These are phyloP conservation scores for Hypena proboscidalis DNA, from an alignment of 2,888 invertebrate genomes.

Conservation along the genomic window DNA sequence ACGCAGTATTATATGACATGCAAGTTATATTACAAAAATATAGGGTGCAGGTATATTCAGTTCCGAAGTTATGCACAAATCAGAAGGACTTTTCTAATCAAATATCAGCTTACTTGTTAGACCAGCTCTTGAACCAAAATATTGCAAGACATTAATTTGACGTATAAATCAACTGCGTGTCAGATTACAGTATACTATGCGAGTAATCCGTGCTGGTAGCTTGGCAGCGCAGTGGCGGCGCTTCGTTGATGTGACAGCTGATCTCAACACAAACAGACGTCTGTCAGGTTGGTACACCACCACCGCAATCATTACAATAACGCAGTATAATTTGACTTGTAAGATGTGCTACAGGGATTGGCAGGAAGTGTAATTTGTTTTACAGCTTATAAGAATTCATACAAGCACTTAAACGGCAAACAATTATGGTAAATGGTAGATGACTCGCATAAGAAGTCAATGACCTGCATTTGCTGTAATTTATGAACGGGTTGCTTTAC, in stretches of 20 bases:
- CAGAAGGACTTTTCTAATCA: background rate
- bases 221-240: slow-evolving; percentile 11
- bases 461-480: too few species aligned
- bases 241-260: slow-evolving; percentile 36
- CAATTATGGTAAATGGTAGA: background rate
- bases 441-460: too few species aligned
- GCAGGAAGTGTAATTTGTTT: background rate
- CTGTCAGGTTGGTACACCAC: slow-evolving; percentile 2
- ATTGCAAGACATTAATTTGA: slow-evolving; percentile 20
- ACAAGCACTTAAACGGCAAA: background rate
- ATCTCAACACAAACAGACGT: slow-evolving; percentile 19
- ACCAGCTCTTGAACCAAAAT: slow-evolving; percentile 8
- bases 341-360: slow-evolving; percentile 7
- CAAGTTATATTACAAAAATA: too few species aligned
- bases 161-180: slow-evolving; percentile 31
- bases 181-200: slow-evolving; percentile 19
- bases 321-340: slow-evolving; percentile 17
- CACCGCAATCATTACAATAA: slow-evolving; percentile 8
- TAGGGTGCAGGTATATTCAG: too few species aligned
- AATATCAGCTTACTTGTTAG: background rate
- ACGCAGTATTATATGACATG: too few species aligned
- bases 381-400: background rate
- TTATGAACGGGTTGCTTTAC: too few species aligned
- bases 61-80: background rate
- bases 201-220: slow-evolving; percentile 1